Percentiles rank a stretch among this genome's conserved stretches.
Evolutionary conservation across 2,888 invertebrate genomes (phyloP).

Genomic region (Lochmaea crataegi): DNA sequence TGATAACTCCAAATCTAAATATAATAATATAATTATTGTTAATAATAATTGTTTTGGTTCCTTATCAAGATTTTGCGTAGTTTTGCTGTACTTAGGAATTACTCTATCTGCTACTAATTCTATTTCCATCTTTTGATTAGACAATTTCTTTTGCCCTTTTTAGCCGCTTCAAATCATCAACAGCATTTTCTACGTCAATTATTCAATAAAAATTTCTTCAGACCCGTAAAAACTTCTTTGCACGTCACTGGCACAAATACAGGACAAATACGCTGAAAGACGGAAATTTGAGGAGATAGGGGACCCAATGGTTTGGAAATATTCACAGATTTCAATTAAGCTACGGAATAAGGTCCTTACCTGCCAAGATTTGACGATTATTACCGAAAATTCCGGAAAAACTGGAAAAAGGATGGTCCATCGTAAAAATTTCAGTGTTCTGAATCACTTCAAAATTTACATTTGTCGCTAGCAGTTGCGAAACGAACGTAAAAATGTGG

Average conservation of each 20-base stretch:
- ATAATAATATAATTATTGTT: too few relatives aligned
- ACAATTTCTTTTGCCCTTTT: too few relatives aligned
- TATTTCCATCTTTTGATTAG: too few relatives aligned
- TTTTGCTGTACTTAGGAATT: too few relatives aligned
- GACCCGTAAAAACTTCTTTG: not conserved
- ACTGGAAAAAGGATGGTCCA: conserved; percentile 51
- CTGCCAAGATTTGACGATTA: conserved; percentile 58
- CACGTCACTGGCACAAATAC: conserved; percentile 6
- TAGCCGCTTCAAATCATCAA: too few relatives aligned
- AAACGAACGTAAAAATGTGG: conserved; percentile 36
- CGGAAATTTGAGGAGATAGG: conserved; percentile 52
- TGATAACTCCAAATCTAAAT: too few relatives aligned
- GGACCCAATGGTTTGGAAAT: conserved; percentile 56
- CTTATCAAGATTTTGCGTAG: too few relatives aligned
- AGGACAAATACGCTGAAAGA: conserved; percentile 48
- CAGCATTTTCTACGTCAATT: too few relatives aligned
- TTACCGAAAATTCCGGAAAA: conserved; percentile 53
- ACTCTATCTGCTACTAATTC: too few relatives aligned
- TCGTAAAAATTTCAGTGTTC: conserved; percentile 55
- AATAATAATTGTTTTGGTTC: too few relatives aligned
- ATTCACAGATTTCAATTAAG: conserved; percentile 59
- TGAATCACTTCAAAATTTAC: conserved; percentile 36
- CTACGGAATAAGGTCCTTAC: conserved; percentile 55
- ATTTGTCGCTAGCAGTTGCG: conserved; percentile 33
- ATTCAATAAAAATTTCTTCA: not conserved